Evolutionary conservation across 2,888 invertebrate species (phyloP), one percentile per base, ranked within the genome.

Genomic region (Kuschelorhynchus macadamiae): DNA sequence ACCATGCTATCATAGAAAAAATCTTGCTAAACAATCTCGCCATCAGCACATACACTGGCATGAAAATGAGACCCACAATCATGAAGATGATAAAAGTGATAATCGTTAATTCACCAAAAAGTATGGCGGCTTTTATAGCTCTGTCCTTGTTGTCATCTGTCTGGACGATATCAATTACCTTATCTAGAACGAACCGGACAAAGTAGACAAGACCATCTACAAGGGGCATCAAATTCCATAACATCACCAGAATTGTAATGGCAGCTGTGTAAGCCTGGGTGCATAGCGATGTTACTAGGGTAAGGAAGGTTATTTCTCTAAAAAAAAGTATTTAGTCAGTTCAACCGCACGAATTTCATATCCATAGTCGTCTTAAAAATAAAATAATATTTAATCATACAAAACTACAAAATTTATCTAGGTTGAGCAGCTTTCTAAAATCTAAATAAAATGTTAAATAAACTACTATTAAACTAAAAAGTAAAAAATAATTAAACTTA

Each of bases 161-260:
- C 71, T 81, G 75, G 16, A 80, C 73, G 64, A 83, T 82, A 44
- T 83, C 82, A 14, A 83, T 80, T 16, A 77, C 52, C 71, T 81
- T 82, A 67, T 83, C 83, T 61, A 83, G 59, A 1, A 80, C 49
- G 64, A 83, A 83, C 49, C 82, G 72, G 5, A 77, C 60, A 14
- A 82, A 75, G 56, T 77, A 80, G 3, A 81, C 72, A 62, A 83
- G 74, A n/a, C 78, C 77, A 25, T 79, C 79, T 5, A 78, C 60
- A 36, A 80, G 62, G 5, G 80, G 80, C 42, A 78, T 72, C 47
- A 80, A 60, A 64, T 78, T 79, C 78, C 78, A 79, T 30, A 79
- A 62, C 79, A 80, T 80, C 39, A 76, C 78, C n/a, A 81, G 47
- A 47, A 83, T 81, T 1, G 79, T 78, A 14, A 80, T 61, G 17